Conservation (phyloP, 2,888 invertebrate species). For the Priocnemis perturbator region DNA sequence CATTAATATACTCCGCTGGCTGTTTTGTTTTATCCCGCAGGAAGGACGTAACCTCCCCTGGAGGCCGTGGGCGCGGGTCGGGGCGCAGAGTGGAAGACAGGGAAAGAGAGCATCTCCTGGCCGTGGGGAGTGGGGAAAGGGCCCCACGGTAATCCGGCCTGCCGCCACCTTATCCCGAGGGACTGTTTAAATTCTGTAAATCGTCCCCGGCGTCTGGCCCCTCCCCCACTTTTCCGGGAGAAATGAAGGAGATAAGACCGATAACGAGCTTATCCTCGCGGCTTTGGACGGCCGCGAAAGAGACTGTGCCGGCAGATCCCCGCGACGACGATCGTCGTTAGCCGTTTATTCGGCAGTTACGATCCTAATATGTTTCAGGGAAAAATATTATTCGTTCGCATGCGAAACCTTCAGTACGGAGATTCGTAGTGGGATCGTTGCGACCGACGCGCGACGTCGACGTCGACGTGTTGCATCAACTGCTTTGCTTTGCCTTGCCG, state of each 20-base stretch:
- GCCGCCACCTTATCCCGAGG: conserved; percentile 67
- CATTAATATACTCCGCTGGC: conserved; percentile 74
- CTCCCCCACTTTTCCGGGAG: conserved; percentile 40
- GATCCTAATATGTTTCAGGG: not conserved
- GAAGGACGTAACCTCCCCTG: conserved; percentile 67
- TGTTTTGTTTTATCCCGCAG: conserved; percentile 75
- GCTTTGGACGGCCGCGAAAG: conserved; percentile 29
- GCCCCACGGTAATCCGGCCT: conserved; percentile 61
- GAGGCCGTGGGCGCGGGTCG: conserved; percentile 39
- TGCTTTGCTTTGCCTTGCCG: no score
- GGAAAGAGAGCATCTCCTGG: conserved; percentile 10
- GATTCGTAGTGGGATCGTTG: no score
- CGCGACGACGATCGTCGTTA: no score
- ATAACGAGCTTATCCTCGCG: conserved; percentile 59
- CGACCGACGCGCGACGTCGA: no score
- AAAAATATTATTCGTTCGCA: no score
- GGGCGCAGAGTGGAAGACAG: conserved; percentile 41
- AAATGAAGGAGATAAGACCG: conserved; percentile 67
- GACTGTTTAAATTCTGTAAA: conserved; percentile 74
- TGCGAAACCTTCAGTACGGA: no score
- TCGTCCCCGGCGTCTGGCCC: conserved; percentile 54
- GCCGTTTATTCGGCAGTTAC: no score
- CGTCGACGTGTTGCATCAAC: no score
- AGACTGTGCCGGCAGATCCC: not conserved
- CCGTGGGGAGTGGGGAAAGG: conserved; percentile 35